These are phyloP conservation scores for Eugnorisma glareosa DNA, from an alignment of 2,888 invertebrate species.

Conservation along the genomic window DNA sequence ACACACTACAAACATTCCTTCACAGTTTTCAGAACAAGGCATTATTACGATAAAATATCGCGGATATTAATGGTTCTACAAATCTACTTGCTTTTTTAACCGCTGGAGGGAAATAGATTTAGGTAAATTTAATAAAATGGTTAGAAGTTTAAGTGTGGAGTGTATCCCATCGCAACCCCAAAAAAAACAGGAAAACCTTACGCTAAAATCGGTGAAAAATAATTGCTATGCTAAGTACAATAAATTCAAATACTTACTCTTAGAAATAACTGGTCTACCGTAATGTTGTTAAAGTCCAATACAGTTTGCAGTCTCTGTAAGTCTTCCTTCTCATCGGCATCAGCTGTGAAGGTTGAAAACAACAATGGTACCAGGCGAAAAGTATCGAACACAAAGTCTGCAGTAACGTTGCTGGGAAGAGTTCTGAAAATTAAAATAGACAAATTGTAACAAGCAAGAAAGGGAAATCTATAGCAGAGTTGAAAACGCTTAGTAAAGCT, in stretches of 20 bases:
- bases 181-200: neutral
- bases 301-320: constrained; percentile 77
- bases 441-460: neutral
- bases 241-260: constrained; percentile 71
- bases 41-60: too few relatives aligned
- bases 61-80: too few relatives aligned
- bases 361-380: constrained; percentile 79
- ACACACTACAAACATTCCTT: too few relatives aligned
- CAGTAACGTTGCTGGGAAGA: constrained; percentile 78
- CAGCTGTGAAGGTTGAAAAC: constrained; percentile 73
- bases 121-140: too few relatives aligned
- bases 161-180: too few relatives aligned
- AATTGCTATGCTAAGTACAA: neutral
- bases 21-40: too few relatives aligned
- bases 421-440: constrained; percentile 70
- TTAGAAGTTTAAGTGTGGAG: neutral
- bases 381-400: constrained; percentile 78
- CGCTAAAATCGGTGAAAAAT: neutral
- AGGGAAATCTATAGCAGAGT: neutral
- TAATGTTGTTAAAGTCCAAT: constrained; percentile 81
- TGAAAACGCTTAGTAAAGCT: neutral
- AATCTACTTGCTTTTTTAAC: too few relatives aligned
- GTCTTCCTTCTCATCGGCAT: constrained; percentile 69
- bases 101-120: too few relatives aligned
- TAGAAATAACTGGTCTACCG: constrained; percentile 75